These are phyloP conservation scores for Acanthurus tractus DNA, from an alignment of 2,797 vertebrate species.

Conservation along the genomic window DNA sequence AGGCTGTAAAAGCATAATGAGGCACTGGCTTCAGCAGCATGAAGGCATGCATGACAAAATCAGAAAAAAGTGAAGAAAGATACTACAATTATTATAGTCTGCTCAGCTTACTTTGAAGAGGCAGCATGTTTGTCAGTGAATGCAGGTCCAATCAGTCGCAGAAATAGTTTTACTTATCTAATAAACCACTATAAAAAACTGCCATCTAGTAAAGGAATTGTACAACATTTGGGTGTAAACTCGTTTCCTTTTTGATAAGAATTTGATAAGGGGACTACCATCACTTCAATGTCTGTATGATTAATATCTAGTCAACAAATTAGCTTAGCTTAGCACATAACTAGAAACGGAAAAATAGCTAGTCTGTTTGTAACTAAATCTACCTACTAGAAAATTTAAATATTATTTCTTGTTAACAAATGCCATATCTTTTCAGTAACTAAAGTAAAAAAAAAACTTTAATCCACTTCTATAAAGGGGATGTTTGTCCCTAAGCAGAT, in stretches of 20 bases:
- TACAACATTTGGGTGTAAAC: neutral
- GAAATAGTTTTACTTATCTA: conserved; percentile 5
- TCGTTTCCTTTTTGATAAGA: neutral
- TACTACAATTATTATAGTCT: conserved; percentile 53
- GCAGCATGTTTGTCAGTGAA: conserved; percentile 34
- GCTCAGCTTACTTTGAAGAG: conserved; percentile 45
- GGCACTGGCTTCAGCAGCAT: conserved; percentile 60
- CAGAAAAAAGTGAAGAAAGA: conserved; percentile 61
- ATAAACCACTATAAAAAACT: neutral
- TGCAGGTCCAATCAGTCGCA: conserved; percentile 13
- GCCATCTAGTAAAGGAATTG: neutral
- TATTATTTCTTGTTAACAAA: neutral
- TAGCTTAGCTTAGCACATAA: conserved; percentile 1
- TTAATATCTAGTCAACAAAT: neutral
- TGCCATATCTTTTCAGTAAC: neutral
- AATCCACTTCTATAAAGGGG: neutral
- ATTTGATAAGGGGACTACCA: neutral
- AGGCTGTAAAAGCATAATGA: conserved; percentile 71
- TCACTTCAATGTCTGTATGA: neutral
- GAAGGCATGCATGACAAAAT: conserved; percentile 68
- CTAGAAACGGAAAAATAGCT: neutral
- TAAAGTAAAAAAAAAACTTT: no score
- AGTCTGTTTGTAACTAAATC: neutral
- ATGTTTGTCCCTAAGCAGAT: neutral
- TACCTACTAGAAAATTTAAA: neutral